Conservation (phyloP, 1,140 invertebrate species). For the Brachionus calyciflorus region DNA sequence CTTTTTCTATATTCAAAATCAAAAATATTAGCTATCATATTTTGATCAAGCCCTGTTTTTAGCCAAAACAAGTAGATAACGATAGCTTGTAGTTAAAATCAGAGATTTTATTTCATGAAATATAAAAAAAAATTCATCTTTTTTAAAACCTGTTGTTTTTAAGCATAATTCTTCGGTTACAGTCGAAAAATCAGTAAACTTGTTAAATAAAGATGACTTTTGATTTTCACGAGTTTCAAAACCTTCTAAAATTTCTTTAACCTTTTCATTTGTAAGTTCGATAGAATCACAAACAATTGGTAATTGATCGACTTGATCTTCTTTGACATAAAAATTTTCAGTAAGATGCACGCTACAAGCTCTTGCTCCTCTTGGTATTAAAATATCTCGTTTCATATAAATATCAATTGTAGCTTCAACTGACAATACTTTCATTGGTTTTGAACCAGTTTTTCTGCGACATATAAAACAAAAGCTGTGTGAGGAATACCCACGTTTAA, state of each 20-base stretch:
- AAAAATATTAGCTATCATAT: too few relatives aligned
- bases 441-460: too few relatives aligned
- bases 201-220: background rate
- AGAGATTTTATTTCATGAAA: background rate
- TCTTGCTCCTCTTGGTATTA: too few relatives aligned
- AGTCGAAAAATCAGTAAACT: background rate
- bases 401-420: too few relatives aligned
- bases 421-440: too few relatives aligned
- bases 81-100: background rate
- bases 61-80: background rate
- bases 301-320: background rate
- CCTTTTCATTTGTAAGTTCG: background rate
- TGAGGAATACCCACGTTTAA: too few relatives aligned
- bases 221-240: background rate
- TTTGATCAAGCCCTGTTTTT: too few relatives aligned
- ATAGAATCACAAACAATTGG: background rate
- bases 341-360: too few relatives aligned
- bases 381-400: too few relatives aligned
- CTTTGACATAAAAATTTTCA: slow-evolving; percentile 2
- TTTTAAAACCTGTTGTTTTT: slow-evolving; percentile 9
- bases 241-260: slow-evolving; percentile 1
- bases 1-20: too few relatives aligned
- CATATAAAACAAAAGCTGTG: too few relatives aligned
- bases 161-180: background rate
- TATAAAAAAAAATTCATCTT: background rate